Conservation (phyloP, 2,113 vertebrate species). For the Microtus richardsoni region DNA sequence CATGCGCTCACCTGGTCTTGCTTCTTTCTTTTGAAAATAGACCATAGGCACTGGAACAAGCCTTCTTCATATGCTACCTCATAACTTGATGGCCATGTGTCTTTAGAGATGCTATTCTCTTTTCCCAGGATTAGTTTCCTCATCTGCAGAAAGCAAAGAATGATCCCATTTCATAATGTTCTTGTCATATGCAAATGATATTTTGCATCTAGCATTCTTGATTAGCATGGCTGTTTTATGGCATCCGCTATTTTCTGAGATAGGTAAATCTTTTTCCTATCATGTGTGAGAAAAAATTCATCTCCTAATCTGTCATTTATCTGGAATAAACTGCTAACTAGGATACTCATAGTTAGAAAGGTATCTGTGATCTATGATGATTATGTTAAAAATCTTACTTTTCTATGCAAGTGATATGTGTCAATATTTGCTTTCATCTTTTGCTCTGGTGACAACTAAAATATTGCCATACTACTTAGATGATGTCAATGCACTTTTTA, state of each 20-base stretch:
- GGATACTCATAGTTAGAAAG: constrained; percentile 29
- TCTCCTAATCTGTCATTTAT: neutral
- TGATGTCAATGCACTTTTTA: constrained; percentile 62
- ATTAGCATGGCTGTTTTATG: neutral
- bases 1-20: neutral
- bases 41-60: neutral
- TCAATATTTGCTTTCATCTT: constrained; percentile 41
- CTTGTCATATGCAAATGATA: constrained; percentile 13
- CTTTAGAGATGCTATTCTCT: neutral
- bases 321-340: constrained; percentile 1
- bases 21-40: neutral
- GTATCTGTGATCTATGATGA: constrained; percentile 32
- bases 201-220: neutral
- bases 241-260: neutral
- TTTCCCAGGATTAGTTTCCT: neutral
- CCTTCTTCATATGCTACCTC: neutral
- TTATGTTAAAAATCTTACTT: constrained; percentile 21
- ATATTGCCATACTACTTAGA: constrained; percentile 41
- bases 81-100: neutral
- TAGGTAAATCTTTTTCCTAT: neutral
- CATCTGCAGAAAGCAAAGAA: neutral
- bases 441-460: constrained; percentile 51
- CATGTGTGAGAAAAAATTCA: neutral
- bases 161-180: neutral
- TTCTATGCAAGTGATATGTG: constrained; percentile 24